Evolutionary conservation across 2,113 vertebrate species (phyloP), one percentile per base, ranked within the genome.

Genomic region (Planiliza haematocheilus): DNA sequence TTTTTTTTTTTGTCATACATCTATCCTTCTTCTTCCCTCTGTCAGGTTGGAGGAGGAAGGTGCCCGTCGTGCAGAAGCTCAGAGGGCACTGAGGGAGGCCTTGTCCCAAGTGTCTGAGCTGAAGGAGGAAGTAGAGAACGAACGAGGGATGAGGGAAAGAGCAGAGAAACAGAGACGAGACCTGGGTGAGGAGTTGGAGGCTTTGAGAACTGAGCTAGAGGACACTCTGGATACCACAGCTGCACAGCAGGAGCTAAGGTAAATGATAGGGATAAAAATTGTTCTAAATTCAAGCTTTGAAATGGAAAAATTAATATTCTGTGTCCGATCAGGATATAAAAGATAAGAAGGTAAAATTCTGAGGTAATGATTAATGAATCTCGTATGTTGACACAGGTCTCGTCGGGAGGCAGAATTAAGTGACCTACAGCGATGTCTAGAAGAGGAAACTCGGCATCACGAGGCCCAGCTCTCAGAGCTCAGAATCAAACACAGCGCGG

Each of bases 171-270:
- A 97, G 89, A 94, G 94, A 39, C 78, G 95, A 2, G 96, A 97
- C 88, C 91, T 97, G 37, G 91, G 95, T 0, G 96, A 97, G 87
- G 96, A 97, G 86, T 88, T 97, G 82, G 96, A 97, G 84, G 96
- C 96, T 0, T 90, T 97, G 52, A 94, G 94, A 60, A 95, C 96
- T 0, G 96, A 97, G 77, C 92, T 97, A 10, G 96, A 97, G 79
- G 96, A 97, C 84, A 97, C 96, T 0, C 83, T 97, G 71, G 96
- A 97, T 82, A 96, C 95, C 42, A 97, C 96, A 8, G 96, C 96
- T 0, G 91, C 96, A 0, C 96, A 97, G 88, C 96, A 96, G 86
- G 96, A 97, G 79, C 94, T 97, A 13, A 93, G 96, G 96, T 96
- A 24, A 80, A 86, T 14, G 24, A 52, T 20, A 9, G 7, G 24